These are phyloP conservation scores for Drosophila simulans DNA, from an alignment of 1,140 invertebrate genomes.

Conservation along the genomic window DNA sequence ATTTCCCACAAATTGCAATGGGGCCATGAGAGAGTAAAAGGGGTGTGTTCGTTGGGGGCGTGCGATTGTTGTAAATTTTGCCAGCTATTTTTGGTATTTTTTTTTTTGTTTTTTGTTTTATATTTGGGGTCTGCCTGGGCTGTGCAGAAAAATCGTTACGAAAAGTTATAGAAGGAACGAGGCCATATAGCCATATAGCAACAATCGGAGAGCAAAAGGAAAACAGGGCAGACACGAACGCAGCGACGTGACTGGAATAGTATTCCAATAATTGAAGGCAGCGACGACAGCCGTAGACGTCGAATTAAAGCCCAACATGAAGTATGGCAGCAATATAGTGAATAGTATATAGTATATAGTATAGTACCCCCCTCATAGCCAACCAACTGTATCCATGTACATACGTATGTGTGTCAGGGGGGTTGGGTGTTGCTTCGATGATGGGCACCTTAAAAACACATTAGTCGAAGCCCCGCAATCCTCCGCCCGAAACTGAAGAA, in stretches of 20 bases:
- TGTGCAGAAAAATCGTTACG: constrained; percentile 27
- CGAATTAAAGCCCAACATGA: constrained; percentile 72
- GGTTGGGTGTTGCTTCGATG: not conserved
- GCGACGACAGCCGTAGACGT: constrained; percentile 60
- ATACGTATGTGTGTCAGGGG: constrained; percentile 27
- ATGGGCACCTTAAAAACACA: constrained; percentile 53
- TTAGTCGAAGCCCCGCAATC: constrained; percentile 44
- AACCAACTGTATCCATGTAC: too few species aligned
- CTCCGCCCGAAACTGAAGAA: constrained; percentile 5
- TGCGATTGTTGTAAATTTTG: constrained; percentile 47
- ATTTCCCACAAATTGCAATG: constrained; percentile 40
- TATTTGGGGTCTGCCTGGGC: constrained; percentile 40
- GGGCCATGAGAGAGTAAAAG: constrained; percentile 3
- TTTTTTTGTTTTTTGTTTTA: constrained; percentile 47
- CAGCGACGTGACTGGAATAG: constrained; percentile 74
- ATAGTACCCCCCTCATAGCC: too few species aligned
- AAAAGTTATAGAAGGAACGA: constrained; percentile 26
- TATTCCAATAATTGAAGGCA: constrained; percentile 72
- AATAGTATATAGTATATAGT: constrained; percentile 1
- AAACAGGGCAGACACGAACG: constrained; percentile 55
- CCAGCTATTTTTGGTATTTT: constrained; percentile 34
- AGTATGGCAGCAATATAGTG: constrained; percentile 46
- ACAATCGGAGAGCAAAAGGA: constrained; percentile 14
- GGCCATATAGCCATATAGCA: constrained; percentile 22
- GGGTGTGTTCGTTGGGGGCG: constrained; percentile 35